Conservation (phyloP, 1,140 invertebrate species). For the Piezodorus guildinii region DNA sequence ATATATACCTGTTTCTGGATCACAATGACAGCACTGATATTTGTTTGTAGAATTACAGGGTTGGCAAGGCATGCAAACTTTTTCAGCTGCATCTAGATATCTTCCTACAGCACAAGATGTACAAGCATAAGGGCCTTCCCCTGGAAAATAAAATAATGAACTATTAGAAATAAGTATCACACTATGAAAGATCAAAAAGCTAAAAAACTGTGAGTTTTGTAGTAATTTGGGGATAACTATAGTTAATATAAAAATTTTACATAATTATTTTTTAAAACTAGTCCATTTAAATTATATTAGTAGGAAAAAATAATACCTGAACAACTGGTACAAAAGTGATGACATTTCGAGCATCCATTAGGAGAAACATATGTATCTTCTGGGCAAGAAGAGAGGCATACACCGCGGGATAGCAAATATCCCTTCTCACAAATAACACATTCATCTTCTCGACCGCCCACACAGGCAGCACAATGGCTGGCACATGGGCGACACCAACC, state of each 20-base stretch:
- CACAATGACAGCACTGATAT: slow-evolving; percentile 50
- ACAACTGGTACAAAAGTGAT: slow-evolving; percentile 70
- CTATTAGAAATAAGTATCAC: too few species aligned
- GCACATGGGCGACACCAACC: slow-evolving; percentile 71
- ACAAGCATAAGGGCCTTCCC: slow-evolving; percentile 57
- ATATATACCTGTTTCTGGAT: slow-evolving; percentile 53
- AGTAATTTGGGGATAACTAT: too few species aligned
- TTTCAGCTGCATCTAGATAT: slow-evolving; percentile 21
- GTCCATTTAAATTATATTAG: too few species aligned
- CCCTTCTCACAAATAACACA: slow-evolving; percentile 67
- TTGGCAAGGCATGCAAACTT: slow-evolving; percentile 40
- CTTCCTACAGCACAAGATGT: slow-evolving; percentile 52
- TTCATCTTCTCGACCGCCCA: slow-evolving; percentile 61
- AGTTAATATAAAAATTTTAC: too few species aligned
- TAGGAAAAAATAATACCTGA: slow-evolving; percentile 49
- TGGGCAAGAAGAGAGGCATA: slow-evolving; percentile 73
- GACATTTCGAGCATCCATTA: slow-evolving; percentile 69
- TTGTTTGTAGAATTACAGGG: slow-evolving; percentile 47
- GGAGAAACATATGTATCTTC: slow-evolving; percentile 67
- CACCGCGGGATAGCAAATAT: slow-evolving; percentile 64
- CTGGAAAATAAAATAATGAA: slow-evolving; percentile 33
- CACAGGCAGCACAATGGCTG: slow-evolving; percentile 70
- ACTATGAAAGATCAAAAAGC: background rate
- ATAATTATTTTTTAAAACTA: too few species aligned
- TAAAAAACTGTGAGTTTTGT: too few species aligned